Percentiles rank a stretch among this genome's conserved stretches.
Evolutionary conservation across 35 echinoderm and acorn worm species (phyloP).

Genomic region (Stichopus chloronotus): DNA sequence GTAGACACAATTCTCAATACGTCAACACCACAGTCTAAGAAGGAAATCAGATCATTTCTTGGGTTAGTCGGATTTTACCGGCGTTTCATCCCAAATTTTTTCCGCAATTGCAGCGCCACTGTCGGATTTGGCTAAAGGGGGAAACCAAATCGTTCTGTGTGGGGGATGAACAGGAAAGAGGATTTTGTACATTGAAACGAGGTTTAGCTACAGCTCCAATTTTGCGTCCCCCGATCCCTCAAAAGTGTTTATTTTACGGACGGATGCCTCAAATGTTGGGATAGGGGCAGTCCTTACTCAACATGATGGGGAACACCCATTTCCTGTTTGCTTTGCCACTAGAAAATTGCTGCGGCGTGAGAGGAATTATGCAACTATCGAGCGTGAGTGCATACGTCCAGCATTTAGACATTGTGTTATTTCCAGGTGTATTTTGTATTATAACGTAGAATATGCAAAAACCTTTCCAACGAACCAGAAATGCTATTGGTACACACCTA

Average conservation of each 20-base stretch:
- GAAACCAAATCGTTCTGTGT: conserved; percentile 55
- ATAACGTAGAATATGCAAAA: no score
- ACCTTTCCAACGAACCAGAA: no score
- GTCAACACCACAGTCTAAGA: background rate
- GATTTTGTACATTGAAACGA: conserved; percentile 63
- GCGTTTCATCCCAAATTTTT: conserved; percentile 6
- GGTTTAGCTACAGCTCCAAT: conserved; percentile 54
- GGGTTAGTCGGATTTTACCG: conserved; percentile 19
- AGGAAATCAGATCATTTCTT: conserved; percentile 26
- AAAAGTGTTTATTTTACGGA: conserved; percentile 57
- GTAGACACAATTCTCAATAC: background rate
- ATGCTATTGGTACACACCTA: no score
- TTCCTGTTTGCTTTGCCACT: no score
- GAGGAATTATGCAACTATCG: conserved; percentile 18
- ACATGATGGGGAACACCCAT: conserved; percentile 24
- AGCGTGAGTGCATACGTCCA: conserved; percentile 29
- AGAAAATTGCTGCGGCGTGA: conserved; percentile 60
- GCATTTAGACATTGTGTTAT: no score
- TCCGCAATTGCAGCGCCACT: background rate
- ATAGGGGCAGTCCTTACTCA: conserved; percentile 71
- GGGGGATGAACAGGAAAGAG: conserved; percentile 44
- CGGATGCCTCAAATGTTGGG: conserved; percentile 68
- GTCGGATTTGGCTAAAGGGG: conserved; percentile 12
- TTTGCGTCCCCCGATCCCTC: conserved; percentile 51
- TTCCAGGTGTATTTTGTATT: no score